Percentiles rank a stretch among this genome's conserved stretches.
These are phyloP conservation scores for Epinephelus awoara DNA, from an alignment of 2,797 vertebrate species.

Conservation along the genomic window DNA sequence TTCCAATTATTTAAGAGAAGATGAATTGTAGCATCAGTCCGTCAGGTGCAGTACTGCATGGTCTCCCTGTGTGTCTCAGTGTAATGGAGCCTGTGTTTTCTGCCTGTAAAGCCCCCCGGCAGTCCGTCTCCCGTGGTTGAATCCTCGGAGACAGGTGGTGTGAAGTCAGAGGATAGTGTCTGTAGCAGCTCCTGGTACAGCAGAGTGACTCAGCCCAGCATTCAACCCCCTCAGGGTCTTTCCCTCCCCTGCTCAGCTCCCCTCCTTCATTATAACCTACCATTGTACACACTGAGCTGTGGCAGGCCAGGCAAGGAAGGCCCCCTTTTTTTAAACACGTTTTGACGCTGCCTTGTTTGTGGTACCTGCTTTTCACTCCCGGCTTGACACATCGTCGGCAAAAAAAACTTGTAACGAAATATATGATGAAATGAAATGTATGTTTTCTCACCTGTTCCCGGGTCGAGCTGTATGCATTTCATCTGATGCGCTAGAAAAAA, in stretches of 20 bases:
- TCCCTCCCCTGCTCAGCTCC: constrained; percentile 7
- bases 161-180: constrained; percentile 43
- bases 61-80: constrained; percentile 16
- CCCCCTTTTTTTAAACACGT: constrained; percentile 9
- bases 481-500: constrained; percentile 18
- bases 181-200: constrained; percentile 39
- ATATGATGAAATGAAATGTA: not conserved
- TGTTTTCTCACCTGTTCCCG: constrained; percentile 22
- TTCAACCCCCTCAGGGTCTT: constrained; percentile 42
- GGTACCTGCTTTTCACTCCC: constrained; percentile 11
- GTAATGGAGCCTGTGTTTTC: constrained; percentile 53
- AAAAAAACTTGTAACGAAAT: constrained; percentile 25
- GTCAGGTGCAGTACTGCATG: constrained; percentile 16
- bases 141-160: constrained; percentile 54
- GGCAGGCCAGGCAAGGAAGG: not conserved
- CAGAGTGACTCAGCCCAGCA: constrained; percentile 41
- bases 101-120: constrained; percentile 45
- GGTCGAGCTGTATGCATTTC: constrained; percentile 12
- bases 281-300: constrained; percentile 13
- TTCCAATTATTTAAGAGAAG: constrained; percentile 21
- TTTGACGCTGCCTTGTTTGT: constrained; percentile 31
- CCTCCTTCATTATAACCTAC: constrained; percentile 37
- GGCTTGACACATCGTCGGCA: constrained; percentile 1
- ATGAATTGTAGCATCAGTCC: constrained; percentile 15
- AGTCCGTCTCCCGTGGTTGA: constrained; percentile 47